Conservation (phyloP, 2,888 invertebrate species). For the Sturmia bella region DNA sequence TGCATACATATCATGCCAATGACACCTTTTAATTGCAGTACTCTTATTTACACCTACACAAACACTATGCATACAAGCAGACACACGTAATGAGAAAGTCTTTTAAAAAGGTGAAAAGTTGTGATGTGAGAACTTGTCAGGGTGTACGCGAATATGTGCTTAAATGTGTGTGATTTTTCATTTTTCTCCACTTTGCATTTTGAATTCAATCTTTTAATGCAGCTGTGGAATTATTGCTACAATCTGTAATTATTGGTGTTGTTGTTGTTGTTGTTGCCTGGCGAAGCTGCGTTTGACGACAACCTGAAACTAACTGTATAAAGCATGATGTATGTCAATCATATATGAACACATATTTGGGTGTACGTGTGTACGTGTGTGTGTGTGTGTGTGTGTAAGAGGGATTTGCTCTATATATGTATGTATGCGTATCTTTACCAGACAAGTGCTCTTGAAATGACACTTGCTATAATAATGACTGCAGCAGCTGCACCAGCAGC, state of each 20-base stretch:
- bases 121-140: not conserved
- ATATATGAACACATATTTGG: slow-evolving; percentile 14
- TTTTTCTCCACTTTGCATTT: slow-evolving; percentile 4
- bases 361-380: not conserved
- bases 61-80: not conserved
- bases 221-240: slow-evolving; percentile 29
- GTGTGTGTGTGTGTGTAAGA: not conserved
- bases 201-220: slow-evolving; percentile 30
- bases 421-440: slow-evolving; percentile 28
- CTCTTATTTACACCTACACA: slow-evolving; percentile 5
- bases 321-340: slow-evolving; percentile 64
- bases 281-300: slow-evolving; percentile 28
- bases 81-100: slow-evolving; percentile 40
- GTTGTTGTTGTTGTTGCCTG: slow-evolving; percentile 18
- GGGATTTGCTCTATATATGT: not conserved
- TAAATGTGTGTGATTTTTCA: slow-evolving; percentile 23
- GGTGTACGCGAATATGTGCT: not conserved
- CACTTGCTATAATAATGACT: slow-evolving; percentile 38
- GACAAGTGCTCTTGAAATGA: slow-evolving; percentile 49
- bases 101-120: slow-evolving; percentile 44
- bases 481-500: slow-evolving; percentile 14
- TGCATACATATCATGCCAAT: slow-evolving; percentile 61
- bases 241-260: slow-evolving; percentile 27
- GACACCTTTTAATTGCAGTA: slow-evolving; percentile 59
- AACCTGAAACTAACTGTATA: slow-evolving; percentile 48